Evolutionary conservation across 2,888 invertebrate genomes (phyloP), one percentile per base, ranked within the genome.

Genomic region (Ochropleura leucogaster): DNA sequence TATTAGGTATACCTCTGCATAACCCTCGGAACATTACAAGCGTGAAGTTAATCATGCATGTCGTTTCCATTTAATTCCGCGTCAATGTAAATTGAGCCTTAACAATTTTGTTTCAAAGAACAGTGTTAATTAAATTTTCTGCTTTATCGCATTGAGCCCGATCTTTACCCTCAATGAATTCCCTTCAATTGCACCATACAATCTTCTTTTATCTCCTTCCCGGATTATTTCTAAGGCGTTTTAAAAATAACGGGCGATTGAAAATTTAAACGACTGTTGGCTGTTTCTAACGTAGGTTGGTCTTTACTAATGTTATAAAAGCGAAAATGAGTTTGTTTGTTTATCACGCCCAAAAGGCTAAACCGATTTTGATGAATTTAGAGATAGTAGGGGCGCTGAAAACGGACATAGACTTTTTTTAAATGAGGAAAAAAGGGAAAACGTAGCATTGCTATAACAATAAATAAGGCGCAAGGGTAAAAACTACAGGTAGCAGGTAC

Each of bases 41-140:
- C 59, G 4, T 16, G 16, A 59, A 6, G 12, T 40, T 59, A 59
- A 30, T 30, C 30, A 30, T 30, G 30, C 3, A 2, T 30, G 30
- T n/a, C 12, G 44, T n/a, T 14, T 14, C 12, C 44, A 44, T 62
- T 62, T n/a, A 3, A 62, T 44, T 62, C 44, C 44, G 44, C 14
- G 62, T 44, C 44, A 62, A 14, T 62, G 62, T 44, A 44, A 62
- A 62, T n/a, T 14, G 44, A 44, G 7, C 44, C 62, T 70, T 81
- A 73, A 78, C 71, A 67, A 78, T 78, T 73, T 81, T 64, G 64
- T 78, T 77, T 68, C 59, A 72, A 83, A 71, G 77, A 72, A 72
- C 81, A 78, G 66, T 83, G 78, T 75, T 84, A 83, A 83, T 83
- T 83, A 83, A 83, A 84, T 83, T 78, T 72, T 72, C 75, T 66